Percentiles rank a stretch among this genome's conserved stretches.
phyloP scores from a whole-genome alignment of 92 coral and sea anemone species.

The Porites rus region DNA sequence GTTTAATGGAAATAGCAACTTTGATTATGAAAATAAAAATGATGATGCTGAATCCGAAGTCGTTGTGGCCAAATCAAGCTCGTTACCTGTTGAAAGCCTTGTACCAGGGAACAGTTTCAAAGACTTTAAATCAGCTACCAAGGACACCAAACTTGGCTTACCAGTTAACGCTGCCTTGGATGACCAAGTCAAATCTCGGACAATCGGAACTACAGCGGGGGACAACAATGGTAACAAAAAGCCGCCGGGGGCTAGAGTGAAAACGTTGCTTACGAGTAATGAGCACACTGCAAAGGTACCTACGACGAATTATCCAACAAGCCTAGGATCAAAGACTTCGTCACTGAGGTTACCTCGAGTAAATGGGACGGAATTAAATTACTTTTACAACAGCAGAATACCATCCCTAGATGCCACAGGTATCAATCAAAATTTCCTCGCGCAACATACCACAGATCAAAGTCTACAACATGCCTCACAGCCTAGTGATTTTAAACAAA shows the following conservation, averaged over 20 bases:
- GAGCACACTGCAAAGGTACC: background rate
- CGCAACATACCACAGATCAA: conserved; percentile 26
- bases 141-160: background rate
- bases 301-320: background rate
- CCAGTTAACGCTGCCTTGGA: background rate
- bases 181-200: background rate
- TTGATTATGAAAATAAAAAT: no score
- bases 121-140: no score
- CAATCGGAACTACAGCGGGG: background rate
- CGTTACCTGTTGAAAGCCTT: no score
- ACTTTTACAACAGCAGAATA: background rate
- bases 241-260: background rate
- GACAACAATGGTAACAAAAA: background rate
- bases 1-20: background rate
- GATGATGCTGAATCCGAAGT: background rate
- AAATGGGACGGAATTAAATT: background rate
- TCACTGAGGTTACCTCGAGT: background rate
- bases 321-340: conserved; percentile 6
- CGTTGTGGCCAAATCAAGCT: no score
- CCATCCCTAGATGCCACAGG: conserved; percentile 23
- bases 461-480: conserved; percentile 14
- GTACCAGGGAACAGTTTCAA: background rate
- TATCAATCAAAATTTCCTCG: conserved; percentile 19
- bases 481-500: background rate
- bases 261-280: background rate